Base-by-base conservation (phyloP, 92 coral and sea anemone genomes). In the Phenganax stokvisi region DNA sequence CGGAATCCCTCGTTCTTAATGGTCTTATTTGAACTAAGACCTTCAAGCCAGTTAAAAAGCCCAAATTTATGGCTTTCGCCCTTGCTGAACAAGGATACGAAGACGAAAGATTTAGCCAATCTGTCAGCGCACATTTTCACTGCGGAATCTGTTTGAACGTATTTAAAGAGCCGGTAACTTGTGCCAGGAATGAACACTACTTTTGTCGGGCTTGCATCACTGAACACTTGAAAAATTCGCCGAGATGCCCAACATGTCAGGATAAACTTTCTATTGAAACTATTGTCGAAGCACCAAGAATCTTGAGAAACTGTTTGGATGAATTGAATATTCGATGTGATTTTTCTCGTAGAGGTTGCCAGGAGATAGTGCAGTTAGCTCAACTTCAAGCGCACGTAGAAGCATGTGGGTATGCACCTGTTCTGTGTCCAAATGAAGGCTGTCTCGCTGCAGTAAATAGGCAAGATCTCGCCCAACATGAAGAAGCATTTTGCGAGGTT, bases 131-230 rank as follows among this genome's bases (percentile, higher is more conserved):
- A 67, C 72, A 67, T 67, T 67, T 67, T 15, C 72, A 86, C 17
- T 89, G 92, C 47, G 82, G 86, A 69, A 89, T 89, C 80, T 89
- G 92, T 72, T 60, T 79, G 10, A 86, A 86, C 13, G 92, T 89
- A 30, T 85, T 90, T 6, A 88, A 85, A n/a, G 93, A 90, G 12
- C 89, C 92, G 15, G 83, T 85, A 29, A 88, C 85, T 75, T 87
- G 85, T 59, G 90, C 86, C 9, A 85, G 89, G 51, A 84, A 86
- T 51, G 81, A 77, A 54, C 92, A 89, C 73, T 90, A 85, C 79
- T 89, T 85, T 65, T 89, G 92, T 67, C 75, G 83, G 6, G 85
- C 69, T 17, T 89, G 92, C 83, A 87, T 89, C 80, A 54, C 57
- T 15, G 71, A 81, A 71, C 88, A 90, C 85, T 54, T 89, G 69